These are phyloP conservation scores for Cricetomys ansorgei DNA, from an alignment of 2,113 vertebrate genomes.

Conservation along the genomic window DNA sequence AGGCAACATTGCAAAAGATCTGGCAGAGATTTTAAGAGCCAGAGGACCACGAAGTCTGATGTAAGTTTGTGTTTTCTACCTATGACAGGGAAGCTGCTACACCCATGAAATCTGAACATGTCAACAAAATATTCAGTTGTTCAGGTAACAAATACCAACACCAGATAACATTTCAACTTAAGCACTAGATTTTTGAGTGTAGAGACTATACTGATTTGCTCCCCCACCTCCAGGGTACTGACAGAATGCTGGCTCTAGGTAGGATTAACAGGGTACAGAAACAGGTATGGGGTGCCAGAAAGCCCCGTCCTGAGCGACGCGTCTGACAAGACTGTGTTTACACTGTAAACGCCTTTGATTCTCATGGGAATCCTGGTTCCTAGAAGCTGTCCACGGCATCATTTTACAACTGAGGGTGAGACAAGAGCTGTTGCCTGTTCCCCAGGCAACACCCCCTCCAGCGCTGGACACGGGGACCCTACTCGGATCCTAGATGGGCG, in stretches of 20 bases:
- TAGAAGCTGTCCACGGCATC: background rate
- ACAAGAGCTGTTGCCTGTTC: fast-evolving
- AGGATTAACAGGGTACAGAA: too few relatives aligned
- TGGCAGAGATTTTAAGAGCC: background rate
- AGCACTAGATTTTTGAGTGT: background rate
- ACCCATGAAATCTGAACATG: background rate
- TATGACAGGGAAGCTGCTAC: background rate
- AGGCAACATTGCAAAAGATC: background rate
- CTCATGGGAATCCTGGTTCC: background rate
- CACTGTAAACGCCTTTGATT: background rate
- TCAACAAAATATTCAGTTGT: too few relatives aligned
- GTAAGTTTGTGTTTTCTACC: background rate
- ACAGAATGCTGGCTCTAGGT: background rate
- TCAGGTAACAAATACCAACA: background rate
- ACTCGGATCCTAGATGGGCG: fast-evolving
- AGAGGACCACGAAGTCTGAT: background rate
- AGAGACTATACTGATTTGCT: background rate
- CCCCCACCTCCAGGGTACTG: too few relatives aligned
- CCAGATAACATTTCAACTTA: background rate
- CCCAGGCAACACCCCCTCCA: background rate
- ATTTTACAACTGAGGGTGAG: fast-evolving
- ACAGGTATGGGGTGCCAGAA: background rate
- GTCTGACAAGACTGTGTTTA: background rate
- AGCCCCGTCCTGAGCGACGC: background rate
- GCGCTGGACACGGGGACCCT: background rate